These are phyloP conservation scores for Lamprologus tigripictilis DNA, from an alignment of 2,113 vertebrate species.

Conservation along the genomic window DNA sequence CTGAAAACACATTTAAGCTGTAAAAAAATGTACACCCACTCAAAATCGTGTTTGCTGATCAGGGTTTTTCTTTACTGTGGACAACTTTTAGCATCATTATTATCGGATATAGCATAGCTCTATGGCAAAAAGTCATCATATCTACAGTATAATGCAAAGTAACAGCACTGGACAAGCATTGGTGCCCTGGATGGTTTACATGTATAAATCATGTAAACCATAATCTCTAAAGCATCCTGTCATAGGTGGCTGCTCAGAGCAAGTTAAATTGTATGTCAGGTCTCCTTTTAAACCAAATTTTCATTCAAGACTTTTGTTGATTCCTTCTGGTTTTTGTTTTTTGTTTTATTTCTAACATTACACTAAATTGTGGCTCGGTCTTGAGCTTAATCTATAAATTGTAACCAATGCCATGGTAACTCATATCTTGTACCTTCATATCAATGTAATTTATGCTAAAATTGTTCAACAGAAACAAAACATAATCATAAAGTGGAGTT, in stretches of 20 bases:
- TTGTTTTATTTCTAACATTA: background rate
- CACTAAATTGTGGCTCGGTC: accelerated
- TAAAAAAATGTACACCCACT: background rate
- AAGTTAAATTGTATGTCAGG: background rate
- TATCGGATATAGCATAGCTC: background rate
- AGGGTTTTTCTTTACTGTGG: background rate
- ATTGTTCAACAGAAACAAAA: background rate
- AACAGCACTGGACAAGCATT: background rate
- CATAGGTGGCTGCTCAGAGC: background rate
- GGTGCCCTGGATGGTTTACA: background rate
- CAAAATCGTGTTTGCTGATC: background rate
- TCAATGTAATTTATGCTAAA: background rate
- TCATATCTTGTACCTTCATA: background rate
- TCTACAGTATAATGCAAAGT: background rate
- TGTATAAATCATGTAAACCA: background rate
- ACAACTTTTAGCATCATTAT: background rate
- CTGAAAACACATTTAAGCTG: background rate
- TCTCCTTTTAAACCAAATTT: background rate
- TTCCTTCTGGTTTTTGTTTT: background rate
- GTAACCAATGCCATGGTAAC: background rate
- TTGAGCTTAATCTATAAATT: background rate
- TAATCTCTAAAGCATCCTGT: background rate
- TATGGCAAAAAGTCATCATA: background rate
- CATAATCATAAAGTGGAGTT: background rate
- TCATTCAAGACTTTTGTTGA: background rate